phyloP scores from a whole-genome alignment of 2,797 vertebrate genomes.

The Fistularia tabacaria region DNA sequence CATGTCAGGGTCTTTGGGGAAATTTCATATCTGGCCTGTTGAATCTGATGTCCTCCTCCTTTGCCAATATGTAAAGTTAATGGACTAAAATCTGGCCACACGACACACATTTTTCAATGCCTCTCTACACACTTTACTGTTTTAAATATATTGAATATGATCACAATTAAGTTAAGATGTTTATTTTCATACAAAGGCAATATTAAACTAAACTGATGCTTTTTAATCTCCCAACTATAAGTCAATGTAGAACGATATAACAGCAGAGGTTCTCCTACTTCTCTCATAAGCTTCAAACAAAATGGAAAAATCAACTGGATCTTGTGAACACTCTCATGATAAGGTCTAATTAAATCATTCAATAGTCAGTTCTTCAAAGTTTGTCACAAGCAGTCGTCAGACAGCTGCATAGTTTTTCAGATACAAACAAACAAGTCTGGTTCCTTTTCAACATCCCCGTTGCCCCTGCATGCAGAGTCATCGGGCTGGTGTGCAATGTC shows the following conservation, averaged over 20 bases:
- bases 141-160: too few relatives aligned
- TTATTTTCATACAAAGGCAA: too few relatives aligned
- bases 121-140: too few relatives aligned
- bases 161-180: too few relatives aligned
- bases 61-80: constrained; percentile 1
- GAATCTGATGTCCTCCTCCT: constrained; percentile 1
- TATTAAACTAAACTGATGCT: too few relatives aligned
- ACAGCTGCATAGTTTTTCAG: constrained; percentile 17
- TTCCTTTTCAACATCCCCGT: constrained; percentile 35
- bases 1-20: constrained; percentile 10
- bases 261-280: neutral
- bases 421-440: constrained; percentile 23
- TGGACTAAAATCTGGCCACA: neutral
- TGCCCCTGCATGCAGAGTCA: constrained; percentile 56
- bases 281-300: neutral
- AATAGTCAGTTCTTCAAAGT: constrained; percentile 37
- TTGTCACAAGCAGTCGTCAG: constrained; percentile 25
- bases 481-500: constrained; percentile 28
- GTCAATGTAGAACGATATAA: neutral
- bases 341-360: constrained; percentile 14
- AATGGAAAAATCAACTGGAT: constrained; percentile 4
- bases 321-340: constrained; percentile 8
- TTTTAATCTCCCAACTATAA: too few relatives aligned
- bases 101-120: too few relatives aligned
- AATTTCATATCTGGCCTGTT: constrained; percentile 5